Evolutionary conservation across 2,888 invertebrate genomes (phyloP).

Genomic region (Clunio marinus): DNA sequence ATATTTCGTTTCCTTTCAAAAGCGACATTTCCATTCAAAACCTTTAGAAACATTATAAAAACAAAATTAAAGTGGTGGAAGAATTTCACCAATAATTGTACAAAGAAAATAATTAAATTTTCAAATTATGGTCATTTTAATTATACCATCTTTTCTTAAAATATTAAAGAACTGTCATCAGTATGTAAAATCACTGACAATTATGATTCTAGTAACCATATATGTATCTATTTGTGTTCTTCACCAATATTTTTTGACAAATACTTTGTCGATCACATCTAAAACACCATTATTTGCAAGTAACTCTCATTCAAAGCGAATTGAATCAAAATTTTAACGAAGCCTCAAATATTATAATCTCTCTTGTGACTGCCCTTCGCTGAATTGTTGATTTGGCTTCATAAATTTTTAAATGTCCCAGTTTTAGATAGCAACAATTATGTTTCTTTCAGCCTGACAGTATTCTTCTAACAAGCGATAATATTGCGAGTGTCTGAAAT

Average conservation of each 20-base stretch:
- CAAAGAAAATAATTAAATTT: slow-evolving; percentile 34
- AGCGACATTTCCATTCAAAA: neutral
- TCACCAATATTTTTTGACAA: too few species aligned
- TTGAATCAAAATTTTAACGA: slow-evolving; percentile 18
- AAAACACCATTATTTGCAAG: neutral
- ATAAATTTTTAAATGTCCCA: slow-evolving; percentile 15
- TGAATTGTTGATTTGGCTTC: slow-evolving; percentile 10
- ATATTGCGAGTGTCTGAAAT: neutral
- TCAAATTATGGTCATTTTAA: slow-evolving; percentile 32
- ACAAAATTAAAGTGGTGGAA: slow-evolving; percentile 13
- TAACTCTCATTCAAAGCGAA: neutral
- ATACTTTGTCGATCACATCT: neutral
- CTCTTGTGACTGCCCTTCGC: neutral
- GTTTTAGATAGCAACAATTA: slow-evolving; percentile 4
- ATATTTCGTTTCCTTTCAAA: slow-evolving; percentile 10
- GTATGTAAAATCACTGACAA: too few species aligned
- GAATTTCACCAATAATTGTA: too few species aligned
- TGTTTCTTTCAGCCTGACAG: slow-evolving; percentile 5
- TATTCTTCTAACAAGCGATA: neutral
- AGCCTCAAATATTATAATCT: neutral
- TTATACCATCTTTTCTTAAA: slow-evolving; percentile 25
- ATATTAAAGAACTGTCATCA: too few species aligned
- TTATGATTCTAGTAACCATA: too few species aligned
- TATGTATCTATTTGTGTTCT: too few species aligned
- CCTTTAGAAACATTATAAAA: slow-evolving; percentile 7